A percentile compares a stretch with the other conserved stretches of the same genome.
These are phyloP conservation scores for Leptonema lineaticorne DNA, from an alignment of 1,140 invertebrate genomes.

Conservation along the genomic window DNA sequence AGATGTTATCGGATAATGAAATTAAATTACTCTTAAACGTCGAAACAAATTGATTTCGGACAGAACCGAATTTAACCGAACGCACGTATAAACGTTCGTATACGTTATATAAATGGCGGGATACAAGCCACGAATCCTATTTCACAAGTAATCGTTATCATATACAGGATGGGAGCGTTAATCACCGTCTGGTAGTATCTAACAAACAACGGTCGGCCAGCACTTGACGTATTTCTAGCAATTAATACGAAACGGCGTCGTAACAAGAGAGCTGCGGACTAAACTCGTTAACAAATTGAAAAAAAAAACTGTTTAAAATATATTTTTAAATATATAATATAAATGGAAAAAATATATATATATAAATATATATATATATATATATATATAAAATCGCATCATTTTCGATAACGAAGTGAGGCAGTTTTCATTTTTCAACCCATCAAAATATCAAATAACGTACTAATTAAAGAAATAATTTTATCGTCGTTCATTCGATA, in stretches of 20 bases:
- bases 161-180: background rate
- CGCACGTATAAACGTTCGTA: background rate
- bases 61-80: background rate
- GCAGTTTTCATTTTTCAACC: too few relatives aligned
- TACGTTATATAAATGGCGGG: background rate
- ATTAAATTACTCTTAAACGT: too few relatives aligned
- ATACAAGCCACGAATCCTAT: background rate
- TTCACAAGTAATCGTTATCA: constrained; percentile 7
- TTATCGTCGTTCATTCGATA: too few relatives aligned
- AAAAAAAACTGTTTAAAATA: too few relatives aligned
- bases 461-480: too few relatives aligned
- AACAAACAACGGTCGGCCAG: background rate
- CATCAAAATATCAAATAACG: too few relatives aligned
- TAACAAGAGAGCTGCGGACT: constrained; percentile 13
- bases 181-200: background rate
- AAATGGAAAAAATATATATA: too few relatives aligned
- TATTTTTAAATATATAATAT: too few relatives aligned
- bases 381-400: too few relatives aligned
- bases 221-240: constrained; percentile 18
- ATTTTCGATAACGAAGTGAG: too few relatives aligned
- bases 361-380: too few relatives aligned
- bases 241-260: constrained; percentile 15
- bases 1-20: too few relatives aligned
- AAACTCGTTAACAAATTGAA: constrained; percentile 20
- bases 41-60: background rate